Evolutionary conservation across 92 coral and sea anemone species (phyloP).

Genomic region (Zoanthus gigantus): DNA sequence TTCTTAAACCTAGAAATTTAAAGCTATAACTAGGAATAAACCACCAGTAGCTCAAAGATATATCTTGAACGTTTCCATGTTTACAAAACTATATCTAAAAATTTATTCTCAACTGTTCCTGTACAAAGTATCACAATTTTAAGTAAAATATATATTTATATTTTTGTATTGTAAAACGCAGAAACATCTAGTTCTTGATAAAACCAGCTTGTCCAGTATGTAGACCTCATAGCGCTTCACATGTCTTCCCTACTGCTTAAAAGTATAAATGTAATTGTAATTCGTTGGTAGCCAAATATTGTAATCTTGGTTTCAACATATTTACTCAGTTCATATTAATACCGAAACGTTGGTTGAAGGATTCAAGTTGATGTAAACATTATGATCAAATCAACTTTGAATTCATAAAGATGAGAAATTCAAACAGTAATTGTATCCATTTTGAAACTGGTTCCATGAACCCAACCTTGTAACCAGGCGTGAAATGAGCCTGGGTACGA

Average conservation of each 20-base stretch:
- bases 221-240: neutral
- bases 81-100: neutral
- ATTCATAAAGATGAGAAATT: too few species aligned
- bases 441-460: too few species aligned
- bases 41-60: too few species aligned
- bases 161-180: neutral
- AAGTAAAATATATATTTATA: neutral
- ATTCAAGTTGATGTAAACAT: neutral
- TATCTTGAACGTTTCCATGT: neutral
- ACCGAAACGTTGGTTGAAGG: neutral
- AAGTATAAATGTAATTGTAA: neutral
- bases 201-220: neutral
- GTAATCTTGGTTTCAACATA: neutral
- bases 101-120: neutral
- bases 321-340: neutral
- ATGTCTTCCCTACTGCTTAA: neutral
- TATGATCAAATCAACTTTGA: too few species aligned
- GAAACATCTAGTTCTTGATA: neutral
- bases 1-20: too few species aligned
- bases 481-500: too few species aligned
- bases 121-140: neutral
- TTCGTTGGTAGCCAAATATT: neutral
- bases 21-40: too few species aligned
- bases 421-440: too few species aligned
- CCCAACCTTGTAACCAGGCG: too few species aligned